Evolutionary conservation across 2,113 vertebrate species (phyloP).

Genomic region (Empidonax traillii): DNA sequence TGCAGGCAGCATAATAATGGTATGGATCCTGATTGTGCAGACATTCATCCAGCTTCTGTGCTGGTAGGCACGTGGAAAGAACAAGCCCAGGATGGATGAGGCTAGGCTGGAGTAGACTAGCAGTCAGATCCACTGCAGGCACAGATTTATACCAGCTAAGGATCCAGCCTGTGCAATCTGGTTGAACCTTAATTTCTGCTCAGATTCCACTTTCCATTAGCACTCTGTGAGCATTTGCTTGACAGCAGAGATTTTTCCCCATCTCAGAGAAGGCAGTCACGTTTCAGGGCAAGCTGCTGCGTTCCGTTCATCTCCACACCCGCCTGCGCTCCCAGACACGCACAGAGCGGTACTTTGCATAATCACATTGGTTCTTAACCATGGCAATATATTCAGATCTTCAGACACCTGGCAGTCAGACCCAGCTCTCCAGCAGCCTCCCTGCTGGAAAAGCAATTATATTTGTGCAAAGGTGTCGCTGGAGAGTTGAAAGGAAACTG

Average conservation of each 20-base stretch:
- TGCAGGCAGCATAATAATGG: background rate
- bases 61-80: background rate
- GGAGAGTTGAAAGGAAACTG: background rate
- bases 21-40: background rate
- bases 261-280: constrained; percentile 6
- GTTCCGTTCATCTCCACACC: background rate
- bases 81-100: background rate
- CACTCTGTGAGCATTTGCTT: constrained; percentile 16
- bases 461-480: background rate
- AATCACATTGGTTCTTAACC: constrained; percentile 37
- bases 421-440: background rate
- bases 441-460: constrained; percentile 12
- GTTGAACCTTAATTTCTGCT: constrained; percentile 16
- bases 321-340: background rate
- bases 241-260: constrained; percentile 53
- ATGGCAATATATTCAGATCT: constrained; percentile 39
- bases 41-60: background rate
- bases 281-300: background rate
- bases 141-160: constrained; percentile 7
- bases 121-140: background rate
- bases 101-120: background rate
- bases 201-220: constrained; percentile 6
- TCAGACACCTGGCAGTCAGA: constrained; percentile 37
- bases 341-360: constrained; percentile 44
- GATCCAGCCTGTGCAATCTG: constrained; percentile 3